Evolutionary conservation across 2,888 invertebrate genomes (phyloP), one percentile per base, ranked within the genome.

Genomic region (Macroteleia sp.): DNA sequence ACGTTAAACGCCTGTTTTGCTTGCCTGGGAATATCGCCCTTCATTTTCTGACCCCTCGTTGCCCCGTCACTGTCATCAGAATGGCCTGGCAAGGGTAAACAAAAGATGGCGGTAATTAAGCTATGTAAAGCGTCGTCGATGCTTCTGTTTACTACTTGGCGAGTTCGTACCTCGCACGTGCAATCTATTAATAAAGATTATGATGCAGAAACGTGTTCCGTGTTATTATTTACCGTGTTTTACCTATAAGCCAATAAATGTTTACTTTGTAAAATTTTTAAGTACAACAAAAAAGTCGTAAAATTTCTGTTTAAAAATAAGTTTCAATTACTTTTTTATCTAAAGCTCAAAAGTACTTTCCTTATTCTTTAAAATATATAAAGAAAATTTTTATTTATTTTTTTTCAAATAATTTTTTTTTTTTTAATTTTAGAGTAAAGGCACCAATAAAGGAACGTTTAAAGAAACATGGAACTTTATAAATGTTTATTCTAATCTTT

Each of bases 121-220:
- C 79, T 67, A 70, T 62, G 71, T 50, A 42, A 57, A 70, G 44
- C 67, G 59, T 56, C 61, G 67, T 48, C 77, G 80, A 66, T 76
- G 74, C 73, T 50, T 46, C 56, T 77, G 75, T 80, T 74, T 76
- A 78, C 80, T 67, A 78, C 57, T 61, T 44, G 30, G 12, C 41
- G 22, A 17, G 62, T 50, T 59, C 56, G 54, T 56, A 56, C 62
- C 41, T 10, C 74, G 81, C 80, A 81, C 84, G 80, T 84, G 77
- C 74, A 84, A 82, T 85, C 82, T 81, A 81, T 82, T 80, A 70
- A 62, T 76, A 79, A 79, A 80, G 76, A 83, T 83, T 77, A 78
- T 76, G 73, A 73, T 71, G 70, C 71, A 20, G 76, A 46, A 73
- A 75, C 62, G 62, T 54, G 66, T 59, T 59, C 36, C 59, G 74